Base-by-base conservation (phyloP, 2,797 vertebrate genomes). In the Oryzias sinensis region DNA sequence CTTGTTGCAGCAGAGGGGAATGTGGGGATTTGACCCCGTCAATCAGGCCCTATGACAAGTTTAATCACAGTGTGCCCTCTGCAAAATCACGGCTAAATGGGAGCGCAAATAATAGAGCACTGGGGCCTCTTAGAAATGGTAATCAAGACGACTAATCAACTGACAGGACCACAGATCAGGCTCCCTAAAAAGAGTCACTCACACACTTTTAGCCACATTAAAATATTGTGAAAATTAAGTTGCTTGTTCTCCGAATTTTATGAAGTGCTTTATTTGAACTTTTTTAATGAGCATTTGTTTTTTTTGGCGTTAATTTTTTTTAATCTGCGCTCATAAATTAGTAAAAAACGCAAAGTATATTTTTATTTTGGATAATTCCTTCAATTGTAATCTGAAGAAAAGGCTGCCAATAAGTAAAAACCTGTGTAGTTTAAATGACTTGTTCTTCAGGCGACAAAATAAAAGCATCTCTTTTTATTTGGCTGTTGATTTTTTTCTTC, bases 141-240 rank as follows among this genome's bases (percentile, higher is more conserved):
- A 97, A 99, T 99, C 96, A 99, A 96, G 95, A 92, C 93, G 92
- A 93, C 94, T 97, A 97, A 98, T 99, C 96, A 97, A 94, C 92
- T 95, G 95, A 95, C 96, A 96, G 96, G 94, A 94, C 93, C 91
- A 91, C 93, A 92, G 94, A 94, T 95, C 93, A 91, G 89, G 87
- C 91, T 85, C 84, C 89, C 91, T 93, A 84, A 89, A 37, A 92
- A 87, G 91, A 98, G 93, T 96, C 95, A 94, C 91, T 94, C 94
- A 94, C 87, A 92, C 65, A 84, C 84, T 63, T 48, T 71, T 37
- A 60, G 20, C 17, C 17, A 65, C 62, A 59, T 49, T 42, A 65
- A 57, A 42, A 24, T 25, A 24, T 56, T 16, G 15, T 11, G 14
- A 50, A 54, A 57, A 70, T 56, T 43, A 57, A 20, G 14, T 45